Evolutionary conservation across 2,888 invertebrate species (phyloP).

Genomic region (Hydrotaea diabolus): DNA sequence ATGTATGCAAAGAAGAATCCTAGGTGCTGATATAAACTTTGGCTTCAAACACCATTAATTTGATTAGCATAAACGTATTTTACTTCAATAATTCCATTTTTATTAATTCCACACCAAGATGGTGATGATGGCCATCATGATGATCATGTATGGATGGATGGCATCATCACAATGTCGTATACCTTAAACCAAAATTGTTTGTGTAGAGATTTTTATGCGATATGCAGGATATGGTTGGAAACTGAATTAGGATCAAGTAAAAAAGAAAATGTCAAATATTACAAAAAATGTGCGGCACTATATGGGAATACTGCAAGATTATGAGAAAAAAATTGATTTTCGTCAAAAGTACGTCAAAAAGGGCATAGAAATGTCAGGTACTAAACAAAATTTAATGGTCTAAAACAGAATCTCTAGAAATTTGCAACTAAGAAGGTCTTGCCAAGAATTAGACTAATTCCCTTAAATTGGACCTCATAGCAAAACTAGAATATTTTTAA

Average conservation of each 20-base stretch:
- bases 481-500: too few species aligned
- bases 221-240: neutral
- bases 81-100: constrained; percentile 67
- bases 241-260: neutral
- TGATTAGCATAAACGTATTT: constrained; percentile 3
- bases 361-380: too few species aligned
- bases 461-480: too few species aligned
- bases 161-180: constrained; percentile 2
- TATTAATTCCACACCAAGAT: constrained; percentile 59
- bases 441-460: too few species aligned
- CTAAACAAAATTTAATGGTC: too few species aligned
- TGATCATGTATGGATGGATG: neutral
- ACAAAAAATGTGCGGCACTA: too few species aligned
- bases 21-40: constrained; percentile 33
- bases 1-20: constrained; percentile 53
- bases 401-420: too few species aligned
- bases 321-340: too few species aligned
- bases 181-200: constrained; percentile 33
- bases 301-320: too few species aligned
- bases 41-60: neutral
- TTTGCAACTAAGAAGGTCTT: too few species aligned
- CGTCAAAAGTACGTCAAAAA: too few species aligned
- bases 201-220: constrained; percentile 5
- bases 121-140: neutral
- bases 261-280: too few species aligned